phyloP scores from a whole-genome alignment of 2,888 invertebrate species.

The Tenthredo mesomela region DNA sequence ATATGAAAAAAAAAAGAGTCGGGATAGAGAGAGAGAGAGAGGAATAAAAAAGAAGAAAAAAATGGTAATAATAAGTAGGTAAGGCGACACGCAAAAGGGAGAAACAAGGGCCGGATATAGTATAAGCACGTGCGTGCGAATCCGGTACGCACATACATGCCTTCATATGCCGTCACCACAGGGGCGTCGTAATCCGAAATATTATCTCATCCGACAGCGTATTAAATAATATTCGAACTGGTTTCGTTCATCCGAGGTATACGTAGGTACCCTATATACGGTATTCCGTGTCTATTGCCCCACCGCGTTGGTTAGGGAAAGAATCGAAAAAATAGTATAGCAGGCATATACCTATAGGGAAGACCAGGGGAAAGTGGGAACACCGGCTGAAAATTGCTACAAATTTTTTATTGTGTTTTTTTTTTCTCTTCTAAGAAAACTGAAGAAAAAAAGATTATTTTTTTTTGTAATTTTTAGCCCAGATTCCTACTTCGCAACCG shows the following conservation, averaged over 20 bases:
- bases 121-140: constrained; percentile 41
- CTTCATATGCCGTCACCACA: constrained; percentile 16
- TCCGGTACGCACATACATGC: neutral
- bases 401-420: too few relatives aligned
- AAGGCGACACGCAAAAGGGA: constrained; percentile 31
- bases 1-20: constrained; percentile 27
- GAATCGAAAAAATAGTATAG: constrained; percentile 4
- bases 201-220: constrained; percentile 52
- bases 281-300: neutral
- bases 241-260: constrained; percentile 37
- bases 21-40: neutral
- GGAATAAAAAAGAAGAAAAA: neutral
- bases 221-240: constrained; percentile 51
- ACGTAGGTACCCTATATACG: neutral
- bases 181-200: constrained; percentile 53
- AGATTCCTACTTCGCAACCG: too few relatives aligned
- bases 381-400: too few relatives aligned
- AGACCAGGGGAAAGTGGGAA: too few relatives aligned
- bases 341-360: neutral
- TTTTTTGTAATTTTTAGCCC: too few relatives aligned
- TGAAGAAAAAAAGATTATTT: too few relatives aligned
- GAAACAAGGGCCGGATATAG: neutral
- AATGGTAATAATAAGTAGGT: constrained; percentile 27
- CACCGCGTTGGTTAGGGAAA: neutral
- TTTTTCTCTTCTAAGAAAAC: too few relatives aligned